Evolutionary conservation across 1,140 invertebrate species (phyloP), one percentile per base, ranked within the genome.

Genomic region (Hycleus phaleratus): DNA sequence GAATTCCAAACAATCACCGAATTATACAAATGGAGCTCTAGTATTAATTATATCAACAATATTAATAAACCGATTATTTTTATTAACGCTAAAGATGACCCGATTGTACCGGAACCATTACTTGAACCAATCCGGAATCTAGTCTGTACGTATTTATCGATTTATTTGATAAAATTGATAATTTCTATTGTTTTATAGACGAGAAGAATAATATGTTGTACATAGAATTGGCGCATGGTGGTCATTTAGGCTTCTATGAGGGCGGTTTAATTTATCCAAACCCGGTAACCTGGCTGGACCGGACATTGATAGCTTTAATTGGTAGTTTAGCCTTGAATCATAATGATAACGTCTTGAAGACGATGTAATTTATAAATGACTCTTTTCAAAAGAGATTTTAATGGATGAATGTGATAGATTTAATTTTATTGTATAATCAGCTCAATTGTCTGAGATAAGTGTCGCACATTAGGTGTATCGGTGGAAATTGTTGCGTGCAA

Each of bases 161-260:
- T 42, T 38, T 53, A 5, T 49, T 10, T 49, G 11, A 38, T 26
- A 10, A 2, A 42, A 3, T 51, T 18, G 4, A 5, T 50, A 1
- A 26, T 53, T 18, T 18, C 10, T 39, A 49, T 50, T 40, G 50
- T 59, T 81, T 83, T 43, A 4, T 74, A 92, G 89, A 75, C 61
- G 81, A 76, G 9, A 81, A 82, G 58, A 77, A 81, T 18, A 85
- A 89, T 56, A 77, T 81, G 2, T 76, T 90, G 51, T 92, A 89
- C 64, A 77, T 93, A 25, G 85, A 91, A 68, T 75, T 93, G 3
- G 86, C 88, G 11, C 91, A 95, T 72, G 93, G 93, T 4, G 93
- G 93, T 6, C 93, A 96, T 75, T 75, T 96, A 56, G 93, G 93
- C 32, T 95, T 93, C 73, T 94, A 94, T 71, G 93, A 95, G 75